Conservation (phyloP, 2,113 vertebrate genomes). For the Oryzias celebensis region DNA sequence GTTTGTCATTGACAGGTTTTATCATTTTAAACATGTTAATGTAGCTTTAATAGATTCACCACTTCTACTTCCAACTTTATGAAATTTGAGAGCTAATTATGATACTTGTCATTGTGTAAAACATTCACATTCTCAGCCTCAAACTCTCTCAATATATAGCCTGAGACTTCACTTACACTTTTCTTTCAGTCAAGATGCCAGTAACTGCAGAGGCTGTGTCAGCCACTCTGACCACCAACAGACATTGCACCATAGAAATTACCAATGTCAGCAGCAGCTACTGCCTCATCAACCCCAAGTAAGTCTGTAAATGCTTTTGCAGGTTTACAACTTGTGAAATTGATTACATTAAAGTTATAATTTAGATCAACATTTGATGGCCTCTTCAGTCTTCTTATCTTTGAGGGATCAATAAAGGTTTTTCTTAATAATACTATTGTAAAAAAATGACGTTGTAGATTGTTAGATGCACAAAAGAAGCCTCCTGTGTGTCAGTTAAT, state of each 20-base stretch:
- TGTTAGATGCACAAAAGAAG: too few relatives aligned
- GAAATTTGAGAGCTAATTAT: too few relatives aligned
- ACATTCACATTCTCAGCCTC: too few relatives aligned
- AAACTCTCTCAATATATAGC: too few relatives aligned
- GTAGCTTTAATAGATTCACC: too few relatives aligned
- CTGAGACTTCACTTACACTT: conserved; percentile 20
- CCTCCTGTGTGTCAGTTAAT: too few relatives aligned
- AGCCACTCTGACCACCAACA: conserved; percentile 72
- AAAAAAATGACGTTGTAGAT: too few relatives aligned
- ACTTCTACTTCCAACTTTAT: too few relatives aligned
- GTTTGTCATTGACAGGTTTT: background rate
- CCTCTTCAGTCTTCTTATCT: background rate
- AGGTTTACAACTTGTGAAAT: background rate
- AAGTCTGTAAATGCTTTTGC: conserved; percentile 36
- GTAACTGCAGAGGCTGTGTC: conserved; percentile 72
- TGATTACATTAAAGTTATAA: background rate
- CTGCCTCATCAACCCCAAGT: conserved; percentile 77
- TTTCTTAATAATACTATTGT: too few relatives aligned
- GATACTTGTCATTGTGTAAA: too few relatives aligned
- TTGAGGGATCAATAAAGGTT: too few relatives aligned
- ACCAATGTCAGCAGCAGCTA: conserved; percentile 57
- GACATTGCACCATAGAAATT: conserved; percentile 75
- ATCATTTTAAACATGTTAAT: too few relatives aligned
- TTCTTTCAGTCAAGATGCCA: conserved; percentile 55
- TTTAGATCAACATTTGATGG: background rate